Base-by-base conservation (phyloP, 2,113 vertebrate genomes). In the Rhinopomastus cyanomelas region DNA sequence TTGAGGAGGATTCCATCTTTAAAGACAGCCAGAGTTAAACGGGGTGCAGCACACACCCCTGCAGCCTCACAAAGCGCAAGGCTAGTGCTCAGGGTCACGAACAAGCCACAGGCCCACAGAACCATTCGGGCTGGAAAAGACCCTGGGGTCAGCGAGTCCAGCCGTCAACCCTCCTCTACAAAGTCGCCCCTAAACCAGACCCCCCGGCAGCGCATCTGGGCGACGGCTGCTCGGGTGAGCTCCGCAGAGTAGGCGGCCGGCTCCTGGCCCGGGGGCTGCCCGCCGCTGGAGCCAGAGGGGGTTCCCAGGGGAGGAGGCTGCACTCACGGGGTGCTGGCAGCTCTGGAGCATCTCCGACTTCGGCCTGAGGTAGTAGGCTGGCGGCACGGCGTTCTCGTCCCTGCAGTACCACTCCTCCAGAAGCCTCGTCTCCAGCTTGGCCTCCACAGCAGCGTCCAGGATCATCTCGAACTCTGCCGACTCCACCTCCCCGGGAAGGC, bases 381-480 rank as follows among this genome's bases (percentile, higher is more conserved):
- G 98, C 4, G 99, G 99, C 91, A 99, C 99, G 0, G 99, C 98
- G 53, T 99, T 99, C 97, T 99, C 99, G 91, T 99, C 99, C 61
- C 99, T 98, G 96, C 99, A 99, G 96, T 99, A 99, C 98, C 99
- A 99, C 96, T 99, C 99, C 90, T 99, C 99, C 95, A 99, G 96
- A 92, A 99, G 90, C 97, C 97, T 98, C 55, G 99, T 99, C 92
- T 99, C 99, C 87, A 99, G 95, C 87, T 98, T 98, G 3, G 98
- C 98, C 94, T 99, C 99, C 42, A 99, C 48, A 8, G 99, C 98
- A 16, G 99, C 98, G 79, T 99, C 99, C 95, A 99, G 96, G 95
- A 99, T 99, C 99, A 99, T 99, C 97, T 99, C 99, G 84, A 99
- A 99, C 97, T 99, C 99, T 0, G 98, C 98, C 19, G 99, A 98